phyloP scores from a whole-genome alignment of 2,113 vertebrate genomes.

The Verasper variegatus region DNA sequence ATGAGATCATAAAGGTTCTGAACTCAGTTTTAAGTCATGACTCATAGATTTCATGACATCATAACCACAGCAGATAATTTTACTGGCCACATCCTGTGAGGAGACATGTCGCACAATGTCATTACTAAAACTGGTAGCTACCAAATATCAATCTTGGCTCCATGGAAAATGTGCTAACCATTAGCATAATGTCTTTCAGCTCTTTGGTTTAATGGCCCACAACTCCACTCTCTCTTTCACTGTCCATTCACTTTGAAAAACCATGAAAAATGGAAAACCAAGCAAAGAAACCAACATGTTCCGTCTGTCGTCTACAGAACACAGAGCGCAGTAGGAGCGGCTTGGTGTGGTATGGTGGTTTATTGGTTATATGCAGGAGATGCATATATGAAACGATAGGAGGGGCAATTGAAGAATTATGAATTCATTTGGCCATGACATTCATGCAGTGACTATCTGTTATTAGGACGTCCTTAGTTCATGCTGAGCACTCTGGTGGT shows the following conservation, averaged over 20 bases:
- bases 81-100: not conserved
- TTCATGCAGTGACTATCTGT: not conserved
- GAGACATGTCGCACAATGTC: not conserved
- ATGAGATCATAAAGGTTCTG: not conserved
- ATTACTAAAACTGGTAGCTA: not conserved
- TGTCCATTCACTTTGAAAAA: not conserved
- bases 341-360: too few species aligned
- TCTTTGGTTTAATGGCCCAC: not conserved
- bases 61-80: not conserved
- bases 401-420: too few species aligned
- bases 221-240: not conserved
- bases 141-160: not conserved
- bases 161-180: not conserved
- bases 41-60: not conserved
- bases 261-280: not conserved
- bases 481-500: too few species aligned
- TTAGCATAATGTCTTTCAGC: conserved; percentile 1
- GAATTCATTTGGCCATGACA: not conserved
- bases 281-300: not conserved
- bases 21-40: not conserved
- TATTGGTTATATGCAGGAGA: too few species aligned
- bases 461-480: not conserved
- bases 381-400: too few species aligned
- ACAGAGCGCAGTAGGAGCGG: too few species aligned
- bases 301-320: too few species aligned